Evolutionary conservation across 2,797 vertebrate species (phyloP).

Genomic region (Odontamblyopus rebecca): DNA sequence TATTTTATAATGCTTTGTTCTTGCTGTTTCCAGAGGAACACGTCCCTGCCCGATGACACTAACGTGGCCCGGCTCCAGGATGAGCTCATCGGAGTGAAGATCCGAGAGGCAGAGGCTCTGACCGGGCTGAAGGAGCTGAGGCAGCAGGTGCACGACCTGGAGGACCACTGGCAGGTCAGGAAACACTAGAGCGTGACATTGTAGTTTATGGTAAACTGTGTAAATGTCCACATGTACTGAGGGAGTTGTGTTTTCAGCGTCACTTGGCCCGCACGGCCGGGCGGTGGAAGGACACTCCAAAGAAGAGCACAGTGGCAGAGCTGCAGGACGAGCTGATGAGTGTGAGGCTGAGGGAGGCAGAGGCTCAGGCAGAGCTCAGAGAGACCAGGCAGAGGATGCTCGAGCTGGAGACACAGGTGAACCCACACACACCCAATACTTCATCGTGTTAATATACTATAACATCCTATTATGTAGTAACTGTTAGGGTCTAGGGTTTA

Average conservation of each 20-base stretch:
- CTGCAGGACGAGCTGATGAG: slow-evolving; percentile 97
- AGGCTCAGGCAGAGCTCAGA: slow-evolving; percentile 90
- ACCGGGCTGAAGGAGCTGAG: slow-evolving; percentile 90
- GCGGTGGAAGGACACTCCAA: slow-evolving; percentile 93
- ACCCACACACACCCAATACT: too few species aligned
- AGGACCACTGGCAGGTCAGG: slow-evolving; percentile 97
- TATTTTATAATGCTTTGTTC: neutral
- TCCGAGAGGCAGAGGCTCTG: slow-evolving; percentile 93
- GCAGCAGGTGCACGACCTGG: slow-evolving; percentile 92
- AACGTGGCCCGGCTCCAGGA: slow-evolving; percentile 94
- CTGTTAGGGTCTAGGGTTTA: too few species aligned
- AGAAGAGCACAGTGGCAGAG: slow-evolving; percentile 88
- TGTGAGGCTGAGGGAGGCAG: slow-evolving; percentile 90
- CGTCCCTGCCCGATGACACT: slow-evolving; percentile 92
- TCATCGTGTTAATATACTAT: too few species aligned
- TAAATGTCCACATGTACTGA: slow-evolving; percentile 5
- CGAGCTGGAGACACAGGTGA: slow-evolving; percentile 95
- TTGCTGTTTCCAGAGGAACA: slow-evolving; percentile 83
- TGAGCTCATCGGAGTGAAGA: slow-evolving; percentile 92
- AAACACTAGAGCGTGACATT: neutral
- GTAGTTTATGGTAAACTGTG: neutral
- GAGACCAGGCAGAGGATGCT: slow-evolving; percentile 93
- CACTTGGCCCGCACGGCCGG: slow-evolving; percentile 89
- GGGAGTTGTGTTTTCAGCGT: slow-evolving; percentile 69
- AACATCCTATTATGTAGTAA: too few species aligned